phyloP scores from a whole-genome alignment of 1,140 invertebrate genomes.

The Solenopsis invicta region DNA sequence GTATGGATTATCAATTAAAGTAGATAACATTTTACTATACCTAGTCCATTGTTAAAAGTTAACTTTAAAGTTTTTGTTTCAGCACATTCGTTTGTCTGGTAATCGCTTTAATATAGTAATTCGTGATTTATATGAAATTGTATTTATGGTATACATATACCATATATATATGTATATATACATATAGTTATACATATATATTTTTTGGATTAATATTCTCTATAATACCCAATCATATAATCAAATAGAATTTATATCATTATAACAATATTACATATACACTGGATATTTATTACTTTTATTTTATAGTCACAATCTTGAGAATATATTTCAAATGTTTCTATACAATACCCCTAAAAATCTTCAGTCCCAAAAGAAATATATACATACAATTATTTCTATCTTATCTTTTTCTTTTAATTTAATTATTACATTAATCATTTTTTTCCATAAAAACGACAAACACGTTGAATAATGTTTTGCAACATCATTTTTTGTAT shows the following conservation, averaged over 20 bases:
- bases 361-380: neutral
- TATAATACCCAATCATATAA: conserved; percentile 24
- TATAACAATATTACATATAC: conserved; percentile 46
- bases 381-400: neutral
- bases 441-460: conserved; percentile 33
- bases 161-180: conserved; percentile 42
- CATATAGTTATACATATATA: conserved; percentile 22
- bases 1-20: conserved; percentile 87
- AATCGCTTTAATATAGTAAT: conserved; percentile 79
- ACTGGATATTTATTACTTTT: neutral
- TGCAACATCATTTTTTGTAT: conserved; percentile 10
- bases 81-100: conserved; percentile 84
- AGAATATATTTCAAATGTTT: conserved; percentile 21
- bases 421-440: neutral
- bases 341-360: neutral
- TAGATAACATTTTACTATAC: conserved; percentile 85
- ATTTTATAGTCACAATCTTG: conserved; percentile 17
- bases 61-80: conserved; percentile 85
- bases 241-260: neutral
- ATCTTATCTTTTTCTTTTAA: conserved; percentile 8
- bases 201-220: neutral
- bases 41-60: conserved; percentile 82
- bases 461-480: conserved; percentile 27
- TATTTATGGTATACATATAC: conserved; percentile 40
- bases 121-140: conserved; percentile 58